A percentile compares a stretch with the other conserved stretches of the same genome.
phyloP scores from a whole-genome alignment of 2,888 invertebrate genomes.

The Orgyia antiqua region DNA sequence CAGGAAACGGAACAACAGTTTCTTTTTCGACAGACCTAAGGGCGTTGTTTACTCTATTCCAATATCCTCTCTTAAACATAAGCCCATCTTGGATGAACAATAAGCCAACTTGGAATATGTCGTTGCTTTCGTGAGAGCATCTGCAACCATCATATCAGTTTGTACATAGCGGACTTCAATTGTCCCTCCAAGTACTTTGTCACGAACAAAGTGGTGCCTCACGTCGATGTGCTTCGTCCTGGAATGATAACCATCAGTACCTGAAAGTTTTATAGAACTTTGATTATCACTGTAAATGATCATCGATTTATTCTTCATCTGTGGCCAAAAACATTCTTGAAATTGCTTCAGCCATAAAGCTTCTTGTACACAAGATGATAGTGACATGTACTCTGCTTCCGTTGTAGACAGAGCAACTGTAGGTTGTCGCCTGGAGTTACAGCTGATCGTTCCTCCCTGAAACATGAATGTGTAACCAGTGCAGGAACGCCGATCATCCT shows the following conservation, averaged over 20 bases:
- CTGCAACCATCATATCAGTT: conserved; percentile 14
- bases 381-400: conserved; percentile 22
- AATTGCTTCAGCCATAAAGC: conserved; percentile 15
- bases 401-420: conserved; percentile 8
- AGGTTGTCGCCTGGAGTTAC: conserved; percentile 22
- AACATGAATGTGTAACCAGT: conserved; percentile 24
- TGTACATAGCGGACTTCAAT: conserved; percentile 12
- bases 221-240: conserved; percentile 19
- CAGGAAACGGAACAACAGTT: no score
- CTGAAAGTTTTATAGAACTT: conserved; percentile 18
- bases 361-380: conserved; percentile 18
- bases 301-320: conserved; percentile 1
- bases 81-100: no score
- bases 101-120: no score
- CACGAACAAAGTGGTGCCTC: conserved; percentile 12
- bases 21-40: no score
- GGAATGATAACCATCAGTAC: conserved; percentile 7
- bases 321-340: conserved; percentile 6
- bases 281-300: conserved; percentile 19
- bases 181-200: background rate
- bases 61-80: no score
- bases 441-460: conserved; percentile 27
- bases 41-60: no score
- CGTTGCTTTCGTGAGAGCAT: no score
- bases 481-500: conserved; percentile 16